Base-by-base conservation (phyloP, 2,888 invertebrate genomes). In the Pardosa pseudoannulata region DNA sequence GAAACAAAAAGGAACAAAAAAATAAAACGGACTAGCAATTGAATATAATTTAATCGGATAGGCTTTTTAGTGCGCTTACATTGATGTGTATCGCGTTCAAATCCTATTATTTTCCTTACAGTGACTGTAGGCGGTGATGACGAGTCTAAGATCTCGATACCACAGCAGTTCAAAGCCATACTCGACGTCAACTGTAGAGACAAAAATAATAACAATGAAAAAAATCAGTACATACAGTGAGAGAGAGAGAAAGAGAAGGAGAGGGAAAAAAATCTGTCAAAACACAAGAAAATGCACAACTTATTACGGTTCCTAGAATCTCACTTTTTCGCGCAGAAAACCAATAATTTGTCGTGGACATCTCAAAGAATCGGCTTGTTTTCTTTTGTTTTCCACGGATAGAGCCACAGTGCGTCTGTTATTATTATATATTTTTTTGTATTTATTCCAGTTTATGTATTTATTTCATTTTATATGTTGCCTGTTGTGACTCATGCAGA, bases 271-370 rank as follows among this genome's bases (percentile, higher is more conserved):
- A 67, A 19, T 19, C 13, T 41, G 41, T 70, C 39, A n/a, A 39
- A 23, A n/a, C 6, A 39, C 0, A 27, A 70, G 41, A 41, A 41
- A n/a, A 70, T 13, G 7, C 62, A 70, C 41, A 16, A 41, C 70
- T 70, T 32, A 28, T 70, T 41, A 70, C 19, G n/a, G 28, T 41
- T 70, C 70, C 27, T 28, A 16, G 70, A 70, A 70, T 27, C 23
- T 39, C 28, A 27, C 41, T 27, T 70, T 41, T 27, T 41, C 70
- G n/a, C 39, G 1, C 27, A 62, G 41, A 68, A 70, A 56, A 74
- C 68, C 74, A 80, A 80, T 74, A 74, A 80, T 80, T 80, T 80
- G 74, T 36, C 74, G 56, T 19, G 29, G 50, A 56, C 32, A 67
- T 32, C 27, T 74, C 56, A 50, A 68, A 74, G 36, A 74, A 71